A percentile compares a stretch with the other conserved stretches of the same genome.
Evolutionary conservation across 2,888 invertebrate genomes (phyloP).

Genomic region (Mechanitis messenoides): DNA sequence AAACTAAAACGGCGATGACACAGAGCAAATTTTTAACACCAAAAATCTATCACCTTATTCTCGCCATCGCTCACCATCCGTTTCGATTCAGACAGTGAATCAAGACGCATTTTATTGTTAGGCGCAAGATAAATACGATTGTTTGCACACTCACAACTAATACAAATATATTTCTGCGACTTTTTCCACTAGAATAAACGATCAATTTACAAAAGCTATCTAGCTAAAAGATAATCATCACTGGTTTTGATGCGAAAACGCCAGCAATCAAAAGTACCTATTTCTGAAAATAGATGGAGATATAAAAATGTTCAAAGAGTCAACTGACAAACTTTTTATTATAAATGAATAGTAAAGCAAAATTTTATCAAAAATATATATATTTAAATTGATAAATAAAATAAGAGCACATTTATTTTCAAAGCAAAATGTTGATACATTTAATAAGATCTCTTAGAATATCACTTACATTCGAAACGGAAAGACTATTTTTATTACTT

Average conservation of each 20-base stretch:
- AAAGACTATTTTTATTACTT: constrained; percentile 23
- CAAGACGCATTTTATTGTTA: constrained; percentile 75
- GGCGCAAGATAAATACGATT: constrained; percentile 65
- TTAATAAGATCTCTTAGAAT: constrained; percentile 14
- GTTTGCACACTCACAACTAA: constrained; percentile 71
- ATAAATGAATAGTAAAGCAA: background rate
- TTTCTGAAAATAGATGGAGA: constrained; percentile 84
- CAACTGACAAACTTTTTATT: constrained; percentile 48
- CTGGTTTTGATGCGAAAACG: constrained; percentile 80
- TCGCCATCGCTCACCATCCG: constrained; percentile 78
- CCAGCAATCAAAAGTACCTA: constrained; percentile 80
- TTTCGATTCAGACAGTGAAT: constrained; percentile 66
- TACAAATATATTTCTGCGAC: constrained; percentile 61
- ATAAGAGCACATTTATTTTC: background rate
- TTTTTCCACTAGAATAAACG: constrained; percentile 64
- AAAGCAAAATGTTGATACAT: background rate
- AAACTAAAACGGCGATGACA: constrained; percentile 72
- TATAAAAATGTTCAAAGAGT: constrained; percentile 74
- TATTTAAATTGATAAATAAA: background rate
- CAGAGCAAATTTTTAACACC: constrained; percentile 75
- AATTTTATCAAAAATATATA: constrained; percentile 6
- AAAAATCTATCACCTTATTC: constrained; percentile 77
- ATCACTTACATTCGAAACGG: constrained; percentile 25
- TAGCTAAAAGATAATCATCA: constrained; percentile 79
- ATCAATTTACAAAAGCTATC: constrained; percentile 74